Evolutionary conservation across 2,797 vertebrate species (phyloP).

Genomic region (Aeoliscus strigatus): DNA sequence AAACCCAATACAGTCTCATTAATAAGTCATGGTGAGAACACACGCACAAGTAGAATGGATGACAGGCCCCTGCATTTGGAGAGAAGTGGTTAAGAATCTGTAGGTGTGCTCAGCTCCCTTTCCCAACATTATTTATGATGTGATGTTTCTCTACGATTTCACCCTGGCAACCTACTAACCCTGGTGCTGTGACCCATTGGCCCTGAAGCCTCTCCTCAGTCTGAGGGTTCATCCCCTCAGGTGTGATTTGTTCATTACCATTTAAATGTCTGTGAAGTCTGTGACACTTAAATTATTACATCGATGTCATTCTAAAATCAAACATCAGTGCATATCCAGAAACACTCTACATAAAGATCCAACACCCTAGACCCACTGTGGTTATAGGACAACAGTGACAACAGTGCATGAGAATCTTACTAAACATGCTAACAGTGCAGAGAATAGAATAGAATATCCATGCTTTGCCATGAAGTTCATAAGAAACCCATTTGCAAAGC

Average conservation of each 20-base stretch:
- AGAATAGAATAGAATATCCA: conserved; percentile 13
- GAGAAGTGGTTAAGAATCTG: conserved; percentile 32
- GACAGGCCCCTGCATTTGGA: conserved; percentile 33
- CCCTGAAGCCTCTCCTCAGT: conserved; percentile 6
- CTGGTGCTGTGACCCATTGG: conserved; percentile 2
- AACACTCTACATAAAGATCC: no score
- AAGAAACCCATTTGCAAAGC: conserved; percentile 45
- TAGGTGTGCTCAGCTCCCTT: conserved; percentile 16
- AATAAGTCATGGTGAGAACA: conserved; percentile 57
- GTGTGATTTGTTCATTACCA: conserved; percentile 13
- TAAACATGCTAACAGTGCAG: no score
- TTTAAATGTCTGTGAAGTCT: no score
- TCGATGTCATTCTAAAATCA: conserved; percentile 1
- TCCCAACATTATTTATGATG: no score
- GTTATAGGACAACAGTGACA: no score
- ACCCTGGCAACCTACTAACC: conserved; percentile 10
- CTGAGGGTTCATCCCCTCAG: conserved; percentile 4
- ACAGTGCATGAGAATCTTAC: no score
- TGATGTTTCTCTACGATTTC: no score
- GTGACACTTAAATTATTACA: no score
- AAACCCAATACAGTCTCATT: conserved; percentile 58
- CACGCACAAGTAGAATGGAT: conserved; percentile 12
- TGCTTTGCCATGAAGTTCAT: conserved; percentile 40
- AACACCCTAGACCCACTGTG: no score
- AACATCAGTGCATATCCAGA: conserved; percentile 1